A percentile compares a stretch with the other conserved stretches of the same genome.
Evolutionary conservation across 2,113 vertebrate species (phyloP).

Genomic region (Leucopsar rothschildi): DNA sequence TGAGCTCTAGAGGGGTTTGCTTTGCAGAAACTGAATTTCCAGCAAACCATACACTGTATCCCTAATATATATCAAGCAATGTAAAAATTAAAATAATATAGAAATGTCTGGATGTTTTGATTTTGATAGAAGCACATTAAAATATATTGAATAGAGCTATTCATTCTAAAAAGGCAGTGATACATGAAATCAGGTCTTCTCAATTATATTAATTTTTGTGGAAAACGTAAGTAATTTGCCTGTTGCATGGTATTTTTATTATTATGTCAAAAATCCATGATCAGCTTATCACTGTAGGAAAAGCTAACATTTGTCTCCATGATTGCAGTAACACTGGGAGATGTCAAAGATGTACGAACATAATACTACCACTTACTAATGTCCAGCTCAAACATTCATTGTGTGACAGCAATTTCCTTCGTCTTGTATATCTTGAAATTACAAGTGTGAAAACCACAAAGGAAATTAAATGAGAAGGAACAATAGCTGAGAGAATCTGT

Average conservation of each 20-base stretch:
- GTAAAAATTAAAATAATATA: neutral
- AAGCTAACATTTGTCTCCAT: constrained; percentile 31
- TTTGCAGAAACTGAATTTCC: neutral
- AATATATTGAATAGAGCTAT: neutral
- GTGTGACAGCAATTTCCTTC: constrained; percentile 53
- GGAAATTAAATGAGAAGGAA: constrained; percentile 64
- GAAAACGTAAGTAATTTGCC: constrained; percentile 50
- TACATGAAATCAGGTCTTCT: constrained; percentile 9
- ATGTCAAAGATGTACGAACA: constrained; percentile 59
- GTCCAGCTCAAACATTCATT: constrained; percentile 49
- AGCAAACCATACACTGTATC: neutral
- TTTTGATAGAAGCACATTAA: neutral
- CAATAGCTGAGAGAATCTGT: constrained; percentile 62
- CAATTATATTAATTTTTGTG: constrained; percentile 45
- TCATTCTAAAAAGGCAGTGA: neutral
- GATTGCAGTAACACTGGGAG: constrained; percentile 31
- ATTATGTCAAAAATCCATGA: constrained; percentile 43
- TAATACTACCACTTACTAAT: constrained; percentile 58
- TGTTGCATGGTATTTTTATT: constrained; percentile 30
- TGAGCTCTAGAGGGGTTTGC: neutral
- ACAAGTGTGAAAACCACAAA: constrained; percentile 55
- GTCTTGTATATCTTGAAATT: constrained; percentile 63
- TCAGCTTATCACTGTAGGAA: constrained; percentile 60
- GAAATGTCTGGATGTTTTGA: neutral
- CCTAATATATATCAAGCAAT: neutral